These are phyloP conservation scores for Calameuta pallipes DNA, from an alignment of 2,888 invertebrate genomes.

Conservation along the genomic window DNA sequence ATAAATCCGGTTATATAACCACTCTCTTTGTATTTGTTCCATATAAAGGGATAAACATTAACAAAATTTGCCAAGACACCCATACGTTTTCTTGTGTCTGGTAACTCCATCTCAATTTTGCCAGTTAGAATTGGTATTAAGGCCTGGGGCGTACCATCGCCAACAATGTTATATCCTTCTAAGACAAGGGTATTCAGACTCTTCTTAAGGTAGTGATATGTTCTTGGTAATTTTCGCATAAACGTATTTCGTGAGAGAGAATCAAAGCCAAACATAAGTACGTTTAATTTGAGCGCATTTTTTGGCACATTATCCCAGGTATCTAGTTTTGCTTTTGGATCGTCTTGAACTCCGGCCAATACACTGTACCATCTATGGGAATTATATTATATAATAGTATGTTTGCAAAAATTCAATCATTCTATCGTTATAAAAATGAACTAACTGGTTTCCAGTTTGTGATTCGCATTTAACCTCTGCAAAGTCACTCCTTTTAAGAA, in stretches of 20 bases:
- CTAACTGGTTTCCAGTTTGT: conserved; percentile 65
- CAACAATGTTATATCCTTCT: conserved; percentile 85
- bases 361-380: conserved; percentile 73
- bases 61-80: conserved; percentile 73
- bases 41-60: conserved; percentile 86
- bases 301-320: conserved; percentile 68
- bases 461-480: conserved; percentile 76
- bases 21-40: conserved; percentile 79
- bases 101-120: conserved; percentile 85
- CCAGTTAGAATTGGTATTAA: conserved; percentile 90
- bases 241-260: conserved; percentile 87
- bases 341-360: conserved; percentile 72
- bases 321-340: conserved; percentile 64
- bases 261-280: conserved; percentile 89
- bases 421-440: conserved; percentile 17
- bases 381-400: background rate
- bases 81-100: conserved; percentile 82
- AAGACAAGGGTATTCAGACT: conserved; percentile 74
- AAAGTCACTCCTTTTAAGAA: conserved; percentile 76
- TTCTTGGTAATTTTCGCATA: conserved; percentile 81
- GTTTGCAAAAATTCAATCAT: background rate
- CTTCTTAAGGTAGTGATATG: conserved; percentile 76
- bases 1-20: conserved; percentile 84
- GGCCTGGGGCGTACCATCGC: conserved; percentile 89
- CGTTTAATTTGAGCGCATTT: conserved; percentile 71